These are phyloP conservation scores for Pristionchus maxplancki DNA, from an alignment of 2,888 invertebrate species.

Conservation along the genomic window DNA sequence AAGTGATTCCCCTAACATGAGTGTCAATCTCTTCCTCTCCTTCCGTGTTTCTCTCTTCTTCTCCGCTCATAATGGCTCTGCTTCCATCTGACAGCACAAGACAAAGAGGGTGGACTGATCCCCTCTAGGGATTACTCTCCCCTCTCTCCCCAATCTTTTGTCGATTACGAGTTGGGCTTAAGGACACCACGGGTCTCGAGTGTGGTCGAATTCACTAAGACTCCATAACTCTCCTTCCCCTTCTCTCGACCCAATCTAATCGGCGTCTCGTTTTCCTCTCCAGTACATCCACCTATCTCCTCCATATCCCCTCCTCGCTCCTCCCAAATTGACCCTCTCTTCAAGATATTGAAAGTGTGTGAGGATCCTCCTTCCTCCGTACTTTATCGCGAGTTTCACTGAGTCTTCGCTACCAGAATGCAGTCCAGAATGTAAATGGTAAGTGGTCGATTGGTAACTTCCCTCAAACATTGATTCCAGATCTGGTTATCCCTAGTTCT, in stretches of 20 bases:
- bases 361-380: not conserved
- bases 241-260: not conserved
- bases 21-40: not conserved
- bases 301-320: not conserved
- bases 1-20: not conserved
- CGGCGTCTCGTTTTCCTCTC: not conserved
- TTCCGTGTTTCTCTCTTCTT: constrained; percentile 15
- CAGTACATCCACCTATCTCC: not conserved
- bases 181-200: constrained; percentile 43
- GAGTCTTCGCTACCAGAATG: not conserved
- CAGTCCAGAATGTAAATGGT: constrained; percentile 36
- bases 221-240: not conserved
- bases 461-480: not conserved
- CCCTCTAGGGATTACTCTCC: constrained; percentile 16
- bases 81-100: constrained; percentile 46
- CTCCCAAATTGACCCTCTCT: constrained; percentile 22
- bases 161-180: constrained; percentile 52
- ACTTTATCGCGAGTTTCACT: not conserved
- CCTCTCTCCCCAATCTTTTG: constrained; percentile 47
- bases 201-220: constrained; percentile 30
- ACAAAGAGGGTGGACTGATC: constrained; percentile 50
- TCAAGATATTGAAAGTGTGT: constrained; percentile 14
- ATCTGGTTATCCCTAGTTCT: not conserved
- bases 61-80: constrained; percentile 29
- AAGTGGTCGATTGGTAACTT: not conserved